Percentiles rank a stretch among this genome's conserved stretches.
These are phyloP conservation scores for Eumerus sabulonum DNA, from an alignment of 2,888 invertebrate species.

Conservation along the genomic window DNA sequence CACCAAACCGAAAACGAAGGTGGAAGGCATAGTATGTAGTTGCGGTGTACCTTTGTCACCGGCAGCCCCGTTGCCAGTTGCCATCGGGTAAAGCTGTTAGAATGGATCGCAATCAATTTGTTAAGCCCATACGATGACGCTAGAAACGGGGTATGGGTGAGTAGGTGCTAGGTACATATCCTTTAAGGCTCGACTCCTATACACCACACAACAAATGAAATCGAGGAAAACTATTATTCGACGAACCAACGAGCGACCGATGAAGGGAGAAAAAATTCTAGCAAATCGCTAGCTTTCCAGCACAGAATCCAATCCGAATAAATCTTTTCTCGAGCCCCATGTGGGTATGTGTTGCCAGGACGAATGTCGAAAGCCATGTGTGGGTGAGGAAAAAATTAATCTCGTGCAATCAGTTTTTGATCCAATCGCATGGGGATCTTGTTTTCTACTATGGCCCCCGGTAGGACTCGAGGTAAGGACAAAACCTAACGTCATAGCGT, in stretches of 20 bases:
- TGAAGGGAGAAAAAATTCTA: conserved; percentile 33
- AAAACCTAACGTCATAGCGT: conserved; percentile 54
- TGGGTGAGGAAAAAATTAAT: conserved; percentile 64
- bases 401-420: conserved; percentile 65
- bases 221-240: too few relatives aligned
- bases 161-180: too few relatives aligned
- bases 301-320: conserved; percentile 67
- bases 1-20: too few relatives aligned
- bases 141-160: too few relatives aligned
- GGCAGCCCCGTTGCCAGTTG: too few relatives aligned
- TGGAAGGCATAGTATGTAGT: conserved; percentile 21
- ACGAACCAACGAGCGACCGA: neutral
- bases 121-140: too few relatives aligned
- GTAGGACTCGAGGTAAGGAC: conserved; percentile 34
- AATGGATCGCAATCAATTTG: too few relatives aligned
- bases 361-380: conserved; percentile 32
- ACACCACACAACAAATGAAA: too few relatives aligned
- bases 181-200: too few relatives aligned
- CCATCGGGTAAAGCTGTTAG: too few relatives aligned
- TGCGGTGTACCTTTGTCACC: neutral
- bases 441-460: too few relatives aligned
- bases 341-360: conserved; percentile 37
- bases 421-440: conserved; percentile 32
- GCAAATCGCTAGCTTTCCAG: conserved; percentile 68
- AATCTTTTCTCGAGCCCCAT: conserved; percentile 44